Conservation (phyloP, 2,888 invertebrate species). For the Synergus gifuensis region DNA sequence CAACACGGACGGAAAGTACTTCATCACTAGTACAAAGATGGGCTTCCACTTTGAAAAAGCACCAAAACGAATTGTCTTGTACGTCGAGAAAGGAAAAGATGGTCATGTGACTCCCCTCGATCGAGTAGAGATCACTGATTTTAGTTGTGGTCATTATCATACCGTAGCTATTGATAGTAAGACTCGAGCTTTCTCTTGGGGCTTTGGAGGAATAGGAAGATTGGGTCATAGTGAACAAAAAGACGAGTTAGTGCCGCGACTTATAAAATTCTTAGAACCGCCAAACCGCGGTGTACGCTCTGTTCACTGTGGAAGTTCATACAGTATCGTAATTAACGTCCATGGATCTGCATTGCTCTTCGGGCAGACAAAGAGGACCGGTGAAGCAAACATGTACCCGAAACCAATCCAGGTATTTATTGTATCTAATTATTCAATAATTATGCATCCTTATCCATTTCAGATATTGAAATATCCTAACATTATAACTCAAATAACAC, state of each 20-base stretch:
- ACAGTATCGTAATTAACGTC: conserved; percentile 90
- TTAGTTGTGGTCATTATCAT: conserved; percentile 95
- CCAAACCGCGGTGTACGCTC: conserved; percentile 90
- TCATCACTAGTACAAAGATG: conserved; percentile 92
- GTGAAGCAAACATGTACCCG: conserved; percentile 98
- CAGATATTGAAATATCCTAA: neutral
- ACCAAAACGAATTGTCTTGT: conserved; percentile 91
- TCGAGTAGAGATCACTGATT: conserved; percentile 92
- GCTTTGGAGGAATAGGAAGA: conserved; percentile 96
- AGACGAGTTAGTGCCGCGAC: conserved; percentile 90
- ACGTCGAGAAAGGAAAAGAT: conserved; percentile 92
- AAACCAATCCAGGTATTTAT: conserved; percentile 88
- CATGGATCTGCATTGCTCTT: conserved; percentile 81
- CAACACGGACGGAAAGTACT: conserved; percentile 97
- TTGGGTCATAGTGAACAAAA: conserved; percentile 95
- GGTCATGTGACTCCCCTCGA: conserved; percentile 90
- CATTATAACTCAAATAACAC: neutral
- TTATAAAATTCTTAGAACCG: conserved; percentile 93
- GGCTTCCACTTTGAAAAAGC: conserved; percentile 91
- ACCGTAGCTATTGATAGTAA: conserved; percentile 93
- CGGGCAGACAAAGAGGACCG: conserved; percentile 94
- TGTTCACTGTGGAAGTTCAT: conserved; percentile 91
- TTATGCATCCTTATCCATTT: neutral
- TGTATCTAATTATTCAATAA: neutral
- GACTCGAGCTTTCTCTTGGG: conserved; percentile 95